Evolutionary conservation across 2,888 invertebrate genomes (phyloP), one percentile per base, ranked within the genome.

Genomic region (Archips xylosteana): DNA sequence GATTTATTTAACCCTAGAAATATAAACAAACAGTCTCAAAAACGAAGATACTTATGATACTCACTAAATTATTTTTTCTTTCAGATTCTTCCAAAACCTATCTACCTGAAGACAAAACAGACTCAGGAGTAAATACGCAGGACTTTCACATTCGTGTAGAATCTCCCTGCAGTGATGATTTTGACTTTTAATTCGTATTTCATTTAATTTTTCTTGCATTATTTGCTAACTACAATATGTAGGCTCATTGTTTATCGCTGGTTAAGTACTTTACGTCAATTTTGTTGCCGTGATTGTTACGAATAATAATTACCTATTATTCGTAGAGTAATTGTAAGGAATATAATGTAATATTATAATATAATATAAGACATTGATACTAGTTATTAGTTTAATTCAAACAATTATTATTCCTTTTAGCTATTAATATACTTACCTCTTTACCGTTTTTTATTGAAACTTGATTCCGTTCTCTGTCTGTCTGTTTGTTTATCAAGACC

Each of bases 131-230:
- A 10, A 63, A 68, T 10, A 75, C 74, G 0, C 69, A 76, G 60
- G 81, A 83, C 3, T 77, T 79, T 36, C 76, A 79, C 72, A 75
- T 79, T 60, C 80, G 82, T 12, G 77, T 79, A 47, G 77, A 79
- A 12, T 83, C 89, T 13, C 87, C 89, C 23, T 82, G 76, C 63
- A 92, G 91, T 76, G 89, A 87, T 69, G 90, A 91, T 76, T 92
- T 92, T 78, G 91, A 91, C 69, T 91, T 89, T 79, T 90, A 87
- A 47, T 47, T 63, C 3, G n/a, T 61, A 2, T 10, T 10, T 9
- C 39, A 5, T 49, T 49, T 49, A 13, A 49, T n/a, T 54, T 54
- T 54, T 6, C 49, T n/a, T n/a, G 49, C n/a, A 54, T 32, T 57
- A 10, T 3, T 32, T 57, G 6, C 32, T 54, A 13, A 49, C 4